Evolutionary conservation across 2,797 vertebrate genomes (phyloP), one percentile per base, ranked within the genome.

Genomic region (Melanotaenia maccullochi): DNA sequence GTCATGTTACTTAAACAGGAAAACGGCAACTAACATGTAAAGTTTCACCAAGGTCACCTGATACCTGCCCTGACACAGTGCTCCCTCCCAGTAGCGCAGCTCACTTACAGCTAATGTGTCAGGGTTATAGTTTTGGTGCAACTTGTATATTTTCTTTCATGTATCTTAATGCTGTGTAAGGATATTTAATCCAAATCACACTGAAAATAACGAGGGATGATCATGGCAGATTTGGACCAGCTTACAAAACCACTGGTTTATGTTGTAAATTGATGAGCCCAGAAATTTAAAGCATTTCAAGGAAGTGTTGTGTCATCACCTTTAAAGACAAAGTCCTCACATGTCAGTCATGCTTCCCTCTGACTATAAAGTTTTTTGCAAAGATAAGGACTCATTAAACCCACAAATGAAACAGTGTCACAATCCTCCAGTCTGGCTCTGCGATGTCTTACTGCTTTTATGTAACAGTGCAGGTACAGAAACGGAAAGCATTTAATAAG

Each of bases 261-360:
- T 4, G 9, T 55, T 5, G 22, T 32, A 3, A 32, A 24, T 28
- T 57, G 58, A 79, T 55, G 75, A 75, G 57, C 30, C 63, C 51
- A 54, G 40, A 44, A 4, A 33, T 30, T 18, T 61, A 6, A 66
- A 52, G 22, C 13, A 86, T 30, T 14, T 60, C 11, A 64, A 44
- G 38, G 24, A 87, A 74, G 25, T 62, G 82, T 73, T 49, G 51
- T 5, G 62, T 87, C 82, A 61, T 76, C 82, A 80, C 28, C 18
- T 87, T 77, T 62, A 16, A 59, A 25, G 61, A 58, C 68, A 16
- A 20, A n/a, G 71, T 0, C 8, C 81, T 90, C 91, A 89, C 89
- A 71, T 90, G 89, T 56, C 35, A 9, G 76, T 91, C 89, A 91
- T 52, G 81, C 85, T 76, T 78, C 66, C 9, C 47, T 71, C 57